Percentiles rank a stretch among this genome's conserved stretches.
phyloP scores from a whole-genome alignment of 2,797 vertebrate genomes.

The Amazona ochrocephala region DNA sequence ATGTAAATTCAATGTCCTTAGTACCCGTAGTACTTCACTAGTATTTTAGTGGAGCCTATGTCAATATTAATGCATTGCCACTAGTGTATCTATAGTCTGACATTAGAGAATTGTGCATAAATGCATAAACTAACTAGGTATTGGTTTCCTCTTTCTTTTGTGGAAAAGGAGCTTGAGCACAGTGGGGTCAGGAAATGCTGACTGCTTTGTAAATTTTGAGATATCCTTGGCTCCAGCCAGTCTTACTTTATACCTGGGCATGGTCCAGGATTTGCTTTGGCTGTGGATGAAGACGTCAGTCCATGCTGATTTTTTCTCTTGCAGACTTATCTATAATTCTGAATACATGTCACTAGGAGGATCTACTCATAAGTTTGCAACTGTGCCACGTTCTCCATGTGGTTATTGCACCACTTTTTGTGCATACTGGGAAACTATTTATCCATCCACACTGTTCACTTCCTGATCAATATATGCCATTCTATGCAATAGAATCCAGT shows the following conservation, averaged over 20 bases:
- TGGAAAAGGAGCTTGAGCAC: background rate
- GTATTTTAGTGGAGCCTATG: background rate
- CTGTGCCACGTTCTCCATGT: background rate
- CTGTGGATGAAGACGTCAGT: background rate
- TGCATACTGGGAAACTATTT: background rate
- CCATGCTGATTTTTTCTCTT: background rate
- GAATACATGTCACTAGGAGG: background rate
- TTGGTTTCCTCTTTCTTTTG: constrained; percentile 34
- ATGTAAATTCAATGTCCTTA: background rate
- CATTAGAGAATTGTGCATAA: background rate
- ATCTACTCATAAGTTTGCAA: background rate
- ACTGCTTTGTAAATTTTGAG: background rate
- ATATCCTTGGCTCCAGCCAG: constrained; percentile 51
- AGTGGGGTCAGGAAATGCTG: constrained; percentile 16
- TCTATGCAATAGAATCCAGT: background rate
- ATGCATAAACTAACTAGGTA: constrained; percentile 25
- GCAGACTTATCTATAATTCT: background rate
- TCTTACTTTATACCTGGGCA: constrained; percentile 21
- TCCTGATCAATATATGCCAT: background rate
- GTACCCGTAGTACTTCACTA: background rate
- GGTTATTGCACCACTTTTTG: background rate
- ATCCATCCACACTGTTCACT: background rate
- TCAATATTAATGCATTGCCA: constrained; percentile 1
- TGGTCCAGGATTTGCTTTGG: background rate
- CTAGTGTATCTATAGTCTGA: background rate